A percentile compares a stretch with the other conserved stretches of the same genome.
phyloP scores from a whole-genome alignment of 2,797 vertebrate species.

The Phoebastria nigripes region DNA sequence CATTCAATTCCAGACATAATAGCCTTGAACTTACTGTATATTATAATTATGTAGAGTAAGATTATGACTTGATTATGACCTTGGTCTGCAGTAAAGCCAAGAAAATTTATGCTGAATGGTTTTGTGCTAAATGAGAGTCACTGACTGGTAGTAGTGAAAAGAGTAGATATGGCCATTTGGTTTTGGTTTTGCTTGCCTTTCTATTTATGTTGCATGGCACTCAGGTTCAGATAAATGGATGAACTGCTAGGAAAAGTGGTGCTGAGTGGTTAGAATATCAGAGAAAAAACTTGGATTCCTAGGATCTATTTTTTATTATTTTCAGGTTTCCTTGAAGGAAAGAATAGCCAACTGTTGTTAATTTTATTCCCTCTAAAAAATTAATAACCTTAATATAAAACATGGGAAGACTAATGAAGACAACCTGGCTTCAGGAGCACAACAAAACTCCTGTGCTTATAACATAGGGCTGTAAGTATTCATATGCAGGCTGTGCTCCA shows the following conservation, averaged over 20 bases:
- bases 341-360: neutral
- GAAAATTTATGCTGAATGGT: neutral
- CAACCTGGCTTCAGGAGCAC: neutral
- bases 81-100: neutral
- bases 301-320: neutral
- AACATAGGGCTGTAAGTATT: neutral
- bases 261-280: neutral
- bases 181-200: neutral
- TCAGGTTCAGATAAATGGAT: neutral
- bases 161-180: neutral
- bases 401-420: neutral
- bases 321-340: neutral
- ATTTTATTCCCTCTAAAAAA: neutral
- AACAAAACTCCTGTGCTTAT: neutral
- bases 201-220: neutral
- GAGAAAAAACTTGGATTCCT: neutral
- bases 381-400: neutral
- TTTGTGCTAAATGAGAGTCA: neutral
- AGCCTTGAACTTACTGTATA: neutral
- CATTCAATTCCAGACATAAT: neutral
- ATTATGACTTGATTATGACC: constrained; percentile 24
- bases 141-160: neutral
- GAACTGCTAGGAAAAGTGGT: neutral
- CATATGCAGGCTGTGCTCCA: neutral
- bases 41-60: constrained; percentile 9